Conservation (phyloP, 2,113 vertebrate genomes). For the Tinamus guttatus region DNA sequence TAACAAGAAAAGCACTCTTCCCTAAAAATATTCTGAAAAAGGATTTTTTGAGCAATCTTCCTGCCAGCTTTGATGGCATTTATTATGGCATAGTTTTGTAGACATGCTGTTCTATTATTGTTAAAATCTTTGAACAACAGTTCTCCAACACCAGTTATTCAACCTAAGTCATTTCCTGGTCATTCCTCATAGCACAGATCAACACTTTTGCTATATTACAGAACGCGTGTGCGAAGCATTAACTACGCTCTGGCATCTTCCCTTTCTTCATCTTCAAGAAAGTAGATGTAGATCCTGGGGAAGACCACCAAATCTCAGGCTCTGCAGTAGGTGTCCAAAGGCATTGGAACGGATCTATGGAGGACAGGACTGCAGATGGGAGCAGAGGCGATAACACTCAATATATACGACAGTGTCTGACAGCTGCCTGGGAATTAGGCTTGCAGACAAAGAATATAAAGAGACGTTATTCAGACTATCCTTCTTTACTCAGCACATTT, state of each 20-base stretch:
- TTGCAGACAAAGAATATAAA: background rate
- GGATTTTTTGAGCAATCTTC: background rate
- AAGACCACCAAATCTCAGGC: background rate
- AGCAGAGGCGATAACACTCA: background rate
- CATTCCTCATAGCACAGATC: background rate
- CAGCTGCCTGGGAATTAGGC: background rate
- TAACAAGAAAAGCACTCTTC: background rate
- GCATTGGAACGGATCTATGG: accelerated
- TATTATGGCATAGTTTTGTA: background rate
- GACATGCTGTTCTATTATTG: background rate
- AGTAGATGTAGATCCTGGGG: background rate
- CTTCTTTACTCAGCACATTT: background rate
- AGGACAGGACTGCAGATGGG: background rate
- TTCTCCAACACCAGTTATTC: background rate
- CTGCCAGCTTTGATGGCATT: background rate
- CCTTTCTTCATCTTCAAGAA: background rate
- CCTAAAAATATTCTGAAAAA: background rate
- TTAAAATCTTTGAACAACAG: background rate
- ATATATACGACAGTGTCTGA: background rate
- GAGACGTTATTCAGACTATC: background rate
- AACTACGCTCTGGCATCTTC: background rate
- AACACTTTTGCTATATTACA: background rate
- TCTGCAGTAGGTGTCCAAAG: background rate
- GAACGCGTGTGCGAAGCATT: background rate
- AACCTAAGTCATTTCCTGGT: background rate